Evolutionary conservation across 2,113 vertebrate species (phyloP), one percentile per base, ranked within the genome.

Genomic region (Cyanoliseus patagonus): DNA sequence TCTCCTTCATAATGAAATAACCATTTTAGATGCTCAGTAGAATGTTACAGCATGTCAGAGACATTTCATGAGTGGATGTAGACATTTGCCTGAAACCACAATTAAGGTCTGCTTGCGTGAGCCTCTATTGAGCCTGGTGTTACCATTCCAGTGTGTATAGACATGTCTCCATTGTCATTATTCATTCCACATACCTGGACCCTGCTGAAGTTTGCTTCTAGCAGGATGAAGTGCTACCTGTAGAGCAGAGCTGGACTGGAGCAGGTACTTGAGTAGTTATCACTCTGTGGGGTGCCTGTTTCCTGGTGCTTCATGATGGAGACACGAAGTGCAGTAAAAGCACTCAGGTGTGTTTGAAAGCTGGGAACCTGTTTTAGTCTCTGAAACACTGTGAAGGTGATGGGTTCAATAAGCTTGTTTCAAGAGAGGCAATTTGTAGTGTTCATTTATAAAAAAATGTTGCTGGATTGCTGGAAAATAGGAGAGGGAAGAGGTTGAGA

Each of bases 401-500:
- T 49, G 41, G 23, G 63, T 93, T 89, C 93, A 80, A 24, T 86
- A 72, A 78, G 18, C 15, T 39, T 73, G 46, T 92, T 95, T 91
- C 49, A 70, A 66, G 69, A 78, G 62, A 91, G 27, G 35, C 44
- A 72, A 9, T 68, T 74, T 64, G 28, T 86, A 57, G 37, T 39
- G 16, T 62, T 95, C 73, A 37, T 94, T 79, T 81, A 31, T 76
- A 44, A 95, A 93, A 94, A 93, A 88, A 78, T 84, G 44, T 81
- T 81, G 55, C 64, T 94, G 57, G 20, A 41, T 74, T 74, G 66
- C 76, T 86, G 86, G 73, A 78, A 81, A 68, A 75, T n/a, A 51
- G 23, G 51, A 86, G 73, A 17, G 35, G 49, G 24, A 67, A 67
- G 64, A 75, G 69, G 35, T 20, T 63, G 62, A 85, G 75, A 84